Evolutionary conservation across 2,888 invertebrate species (phyloP).

Genomic region (Diadromus collaris): DNA sequence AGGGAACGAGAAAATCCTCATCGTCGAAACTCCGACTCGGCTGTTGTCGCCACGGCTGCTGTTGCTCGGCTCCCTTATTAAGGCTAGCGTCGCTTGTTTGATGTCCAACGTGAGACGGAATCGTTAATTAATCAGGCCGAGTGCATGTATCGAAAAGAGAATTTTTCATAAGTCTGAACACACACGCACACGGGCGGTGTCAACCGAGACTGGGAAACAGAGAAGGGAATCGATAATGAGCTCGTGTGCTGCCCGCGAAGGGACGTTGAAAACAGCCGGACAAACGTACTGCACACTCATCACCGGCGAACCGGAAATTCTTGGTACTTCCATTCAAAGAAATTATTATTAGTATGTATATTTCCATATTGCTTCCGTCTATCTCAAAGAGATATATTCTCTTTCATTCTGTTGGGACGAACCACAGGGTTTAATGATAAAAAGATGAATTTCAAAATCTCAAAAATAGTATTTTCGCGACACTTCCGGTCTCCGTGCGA

Average conservation of each 20-base stretch:
- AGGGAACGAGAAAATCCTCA: slow-evolving; percentile 66
- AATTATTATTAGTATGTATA: no score
- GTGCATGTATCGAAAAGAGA: slow-evolving; percentile 3
- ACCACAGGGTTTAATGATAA: no score
- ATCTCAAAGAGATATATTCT: no score
- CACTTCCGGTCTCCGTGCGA: no score
- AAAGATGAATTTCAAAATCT: no score
- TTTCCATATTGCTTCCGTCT: no score
- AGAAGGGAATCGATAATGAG: background rate
- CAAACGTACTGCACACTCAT: background rate
- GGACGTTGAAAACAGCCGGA: background rate
- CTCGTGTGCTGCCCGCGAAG: no score
- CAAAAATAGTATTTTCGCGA: no score
- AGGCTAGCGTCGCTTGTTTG: slow-evolving; percentile 57
- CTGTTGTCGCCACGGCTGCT: slow-evolving; percentile 10
- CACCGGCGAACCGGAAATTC: no score
- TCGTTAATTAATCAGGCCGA: slow-evolving; percentile 46
- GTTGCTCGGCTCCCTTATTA: slow-evolving; percentile 38
- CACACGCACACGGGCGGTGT: background rate
- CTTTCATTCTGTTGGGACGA: no score
- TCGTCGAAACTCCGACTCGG: slow-evolving; percentile 9
- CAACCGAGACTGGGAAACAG: background rate
- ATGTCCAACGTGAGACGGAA: slow-evolving; percentile 58
- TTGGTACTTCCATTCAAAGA: no score
- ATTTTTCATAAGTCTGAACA: background rate